These are phyloP conservation scores for Mastomys coucha DNA, from an alignment of 2,113 vertebrate species.

Conservation along the genomic window DNA sequence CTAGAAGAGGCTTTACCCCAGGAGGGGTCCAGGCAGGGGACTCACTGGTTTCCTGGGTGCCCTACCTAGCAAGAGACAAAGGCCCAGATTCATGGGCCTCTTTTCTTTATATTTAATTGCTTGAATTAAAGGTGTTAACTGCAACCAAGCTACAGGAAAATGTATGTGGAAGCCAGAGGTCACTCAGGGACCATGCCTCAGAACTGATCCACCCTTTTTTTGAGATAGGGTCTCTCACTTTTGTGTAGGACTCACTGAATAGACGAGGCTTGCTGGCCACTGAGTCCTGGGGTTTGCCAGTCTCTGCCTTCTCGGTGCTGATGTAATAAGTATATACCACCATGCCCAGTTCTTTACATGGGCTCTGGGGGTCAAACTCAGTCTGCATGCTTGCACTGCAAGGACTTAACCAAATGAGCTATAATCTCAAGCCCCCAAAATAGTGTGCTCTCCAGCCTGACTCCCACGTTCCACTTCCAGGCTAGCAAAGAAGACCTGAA, in stretches of 20 bases:
- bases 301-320: not conserved
- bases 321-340: not conserved
- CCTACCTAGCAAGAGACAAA: conserved; percentile 76
- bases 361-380: too few species aligned
- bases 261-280: not conserved
- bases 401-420: not conserved
- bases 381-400: not conserved
- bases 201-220: too few species aligned
- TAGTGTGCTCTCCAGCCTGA: not conserved
- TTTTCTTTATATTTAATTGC: conserved; percentile 16
- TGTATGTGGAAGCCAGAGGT: not conserved
- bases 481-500: conserved; percentile 26
- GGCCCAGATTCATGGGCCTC: conserved; percentile 76
- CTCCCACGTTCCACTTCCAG: conserved; percentile 19
- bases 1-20: conserved; percentile 58
- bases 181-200: not conserved
- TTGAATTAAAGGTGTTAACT: conserved; percentile 69
- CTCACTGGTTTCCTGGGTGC: conserved; percentile 59
- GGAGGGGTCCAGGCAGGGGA: conserved; percentile 52
- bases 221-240: not conserved
- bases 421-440: not conserved
- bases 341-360: not conserved
- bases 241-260: not conserved
- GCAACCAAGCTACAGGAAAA: conserved; percentile 10
- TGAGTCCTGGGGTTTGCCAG: not conserved